phyloP scores from a whole-genome alignment of 1,140 invertebrate genomes.

The Atta cephalotes region DNA sequence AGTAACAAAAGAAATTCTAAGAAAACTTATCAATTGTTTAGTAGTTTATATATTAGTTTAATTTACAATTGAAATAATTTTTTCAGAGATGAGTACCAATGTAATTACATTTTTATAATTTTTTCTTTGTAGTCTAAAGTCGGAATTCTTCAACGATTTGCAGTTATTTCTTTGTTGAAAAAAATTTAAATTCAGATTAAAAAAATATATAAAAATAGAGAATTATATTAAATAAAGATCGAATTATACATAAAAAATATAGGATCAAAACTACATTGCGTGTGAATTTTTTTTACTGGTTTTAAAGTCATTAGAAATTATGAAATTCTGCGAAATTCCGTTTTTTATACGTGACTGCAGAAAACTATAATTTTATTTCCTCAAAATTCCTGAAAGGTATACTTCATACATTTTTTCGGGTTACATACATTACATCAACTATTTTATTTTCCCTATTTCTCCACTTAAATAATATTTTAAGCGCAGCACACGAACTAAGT shows the following conservation, averaged over 20 bases:
- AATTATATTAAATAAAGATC: background rate
- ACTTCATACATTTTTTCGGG: conserved; percentile 21
- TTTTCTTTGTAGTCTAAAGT: background rate
- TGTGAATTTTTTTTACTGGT: conserved; percentile 1
- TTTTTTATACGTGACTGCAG: background rate
- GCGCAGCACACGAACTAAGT: background rate
- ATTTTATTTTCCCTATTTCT: conserved; percentile 15
- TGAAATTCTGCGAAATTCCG: background rate
- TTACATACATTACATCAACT: background rate
- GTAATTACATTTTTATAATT: background rate
- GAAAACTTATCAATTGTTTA: background rate
- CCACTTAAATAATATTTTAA: conserved; percentile 37
- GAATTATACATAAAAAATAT: background rate
- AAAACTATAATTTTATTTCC: conserved; percentile 17
- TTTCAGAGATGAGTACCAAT: background rate
- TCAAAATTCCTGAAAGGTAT: conserved; percentile 9
- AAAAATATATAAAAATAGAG: background rate
- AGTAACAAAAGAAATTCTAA: background rate
- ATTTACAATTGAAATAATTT: background rate
- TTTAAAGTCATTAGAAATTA: background rate
- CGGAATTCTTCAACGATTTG: background rate
- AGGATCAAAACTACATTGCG: background rate
- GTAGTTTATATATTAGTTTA: background rate
- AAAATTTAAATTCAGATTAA: background rate
- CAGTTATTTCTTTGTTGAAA: background rate